Conservation (phyloP, 2,113 vertebrate genomes). For the Anser brachyrhynchus region DNA sequence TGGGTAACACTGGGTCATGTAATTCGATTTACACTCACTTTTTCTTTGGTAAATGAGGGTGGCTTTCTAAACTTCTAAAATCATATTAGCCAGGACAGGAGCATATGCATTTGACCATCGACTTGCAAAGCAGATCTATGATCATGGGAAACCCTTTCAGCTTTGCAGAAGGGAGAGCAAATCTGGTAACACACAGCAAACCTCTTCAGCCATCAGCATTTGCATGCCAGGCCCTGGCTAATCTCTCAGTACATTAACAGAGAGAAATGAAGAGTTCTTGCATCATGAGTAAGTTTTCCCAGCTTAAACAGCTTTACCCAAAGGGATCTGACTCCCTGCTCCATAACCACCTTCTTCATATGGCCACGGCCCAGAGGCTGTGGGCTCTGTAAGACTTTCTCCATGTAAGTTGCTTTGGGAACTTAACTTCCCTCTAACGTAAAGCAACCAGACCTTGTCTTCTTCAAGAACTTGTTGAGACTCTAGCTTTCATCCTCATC, state of each 20-base stretch:
- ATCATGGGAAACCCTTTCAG: slow-evolving; percentile 10
- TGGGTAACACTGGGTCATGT: background rate
- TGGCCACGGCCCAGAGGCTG: rapidly evolving
- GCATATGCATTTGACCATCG: background rate
- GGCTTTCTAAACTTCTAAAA: slow-evolving; percentile 7
- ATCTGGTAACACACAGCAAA: background rate
- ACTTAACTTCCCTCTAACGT: background rate
- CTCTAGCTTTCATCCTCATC: rapidly evolving
- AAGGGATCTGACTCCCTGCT: background rate
- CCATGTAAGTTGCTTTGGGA: background rate
- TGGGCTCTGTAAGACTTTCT: background rate
- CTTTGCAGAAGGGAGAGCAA: background rate
- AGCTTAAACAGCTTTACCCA: background rate
- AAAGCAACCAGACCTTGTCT: background rate
- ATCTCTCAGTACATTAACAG: background rate
- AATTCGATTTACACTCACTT: slow-evolving; percentile 1
- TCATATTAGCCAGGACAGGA: background rate
- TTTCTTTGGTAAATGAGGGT: background rate
- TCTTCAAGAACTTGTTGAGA: background rate
- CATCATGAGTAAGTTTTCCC: background rate
- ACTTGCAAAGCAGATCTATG: slow-evolving; percentile 22
- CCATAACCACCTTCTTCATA: background rate
- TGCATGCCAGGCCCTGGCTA: background rate
- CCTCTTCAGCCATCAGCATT: background rate
- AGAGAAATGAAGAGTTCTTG: background rate